Evolutionary conservation across 2,113 vertebrate species (phyloP).

Genomic region (Meleagris gallopavo): DNA sequence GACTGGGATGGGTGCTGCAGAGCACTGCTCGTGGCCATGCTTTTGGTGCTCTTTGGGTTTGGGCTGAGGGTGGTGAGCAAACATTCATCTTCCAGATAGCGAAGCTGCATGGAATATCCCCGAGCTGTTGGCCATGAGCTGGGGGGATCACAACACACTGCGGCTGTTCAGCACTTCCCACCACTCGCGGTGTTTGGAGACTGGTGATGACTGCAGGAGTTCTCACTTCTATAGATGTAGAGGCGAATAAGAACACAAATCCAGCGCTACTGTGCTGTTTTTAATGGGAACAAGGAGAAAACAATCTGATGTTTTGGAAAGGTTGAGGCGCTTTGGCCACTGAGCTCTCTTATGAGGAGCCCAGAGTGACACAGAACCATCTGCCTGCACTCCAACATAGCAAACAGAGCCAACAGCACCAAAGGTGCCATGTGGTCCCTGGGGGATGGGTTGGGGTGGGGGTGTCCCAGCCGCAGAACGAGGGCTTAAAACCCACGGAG

Average conservation of each 20-base stretch:
- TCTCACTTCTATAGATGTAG: fast-evolving
- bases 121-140: not conserved
- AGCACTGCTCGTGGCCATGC: not conserved
- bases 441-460: not conserved
- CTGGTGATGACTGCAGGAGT: not conserved
- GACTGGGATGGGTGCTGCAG: not conserved
- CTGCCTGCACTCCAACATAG: not conserved
- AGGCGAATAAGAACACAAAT: not conserved
- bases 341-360: not conserved
- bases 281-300: not conserved
- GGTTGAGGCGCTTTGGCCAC: not conserved
- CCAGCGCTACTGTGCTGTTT: fast-evolving
- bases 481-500: not conserved
- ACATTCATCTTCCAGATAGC: conserved; percentile 26
- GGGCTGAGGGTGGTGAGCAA: not conserved
- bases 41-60: not conserved
- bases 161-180: not conserved
- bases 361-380: not conserved
- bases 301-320: not conserved
- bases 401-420: not conserved
- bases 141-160: not conserved
- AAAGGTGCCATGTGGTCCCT: fast-evolving
- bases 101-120: not conserved
- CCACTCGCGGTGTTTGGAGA: too few species aligned
- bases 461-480: not conserved